These are phyloP conservation scores for Mungos mungo DNA, from an alignment of 2,113 vertebrate species.

Conservation along the genomic window DNA sequence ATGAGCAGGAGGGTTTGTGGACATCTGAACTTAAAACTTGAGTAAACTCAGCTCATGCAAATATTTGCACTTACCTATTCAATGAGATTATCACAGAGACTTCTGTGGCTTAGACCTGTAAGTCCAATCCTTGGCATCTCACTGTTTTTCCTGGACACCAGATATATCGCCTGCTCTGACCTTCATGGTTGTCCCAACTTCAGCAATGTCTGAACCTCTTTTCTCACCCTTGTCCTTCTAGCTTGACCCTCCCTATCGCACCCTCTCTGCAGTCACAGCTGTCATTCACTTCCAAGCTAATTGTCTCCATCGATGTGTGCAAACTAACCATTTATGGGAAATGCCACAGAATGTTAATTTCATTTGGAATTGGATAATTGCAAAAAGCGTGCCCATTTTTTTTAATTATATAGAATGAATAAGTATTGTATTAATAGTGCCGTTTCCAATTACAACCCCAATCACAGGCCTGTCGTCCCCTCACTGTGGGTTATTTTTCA, in stretches of 20 bases:
- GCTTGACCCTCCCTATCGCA: constrained; percentile 61
- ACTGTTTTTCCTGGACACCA: not conserved
- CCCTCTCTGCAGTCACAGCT: constrained; percentile 77
- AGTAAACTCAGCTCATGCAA: not conserved
- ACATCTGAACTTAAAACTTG: not conserved
- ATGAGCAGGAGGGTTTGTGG: not conserved
- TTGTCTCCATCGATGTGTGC: constrained; percentile 85
- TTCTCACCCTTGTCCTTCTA: not conserved
- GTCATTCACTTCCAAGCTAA: constrained; percentile 81
- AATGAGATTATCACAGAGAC: not conserved
- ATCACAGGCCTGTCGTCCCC: accelerated
- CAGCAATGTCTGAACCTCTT: not conserved
- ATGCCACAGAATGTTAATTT: constrained; percentile 87
- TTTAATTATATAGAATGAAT: constrained; percentile 78
- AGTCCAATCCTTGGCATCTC: not conserved
- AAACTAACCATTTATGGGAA: constrained; percentile 82
- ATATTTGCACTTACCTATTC: not conserved
- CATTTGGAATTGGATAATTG: constrained; percentile 78
- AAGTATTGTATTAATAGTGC: constrained; percentile 82
- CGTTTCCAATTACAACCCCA: constrained; percentile 70
- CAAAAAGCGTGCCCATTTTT: constrained; percentile 70
- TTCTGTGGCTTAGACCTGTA: not conserved
- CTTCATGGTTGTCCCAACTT: not conserved
- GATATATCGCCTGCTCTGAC: not conserved
- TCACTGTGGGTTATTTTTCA: constrained; percentile 50